Conservation (phyloP, 2,113 vertebrate genomes). For the Oophaga pumilio region DNA sequence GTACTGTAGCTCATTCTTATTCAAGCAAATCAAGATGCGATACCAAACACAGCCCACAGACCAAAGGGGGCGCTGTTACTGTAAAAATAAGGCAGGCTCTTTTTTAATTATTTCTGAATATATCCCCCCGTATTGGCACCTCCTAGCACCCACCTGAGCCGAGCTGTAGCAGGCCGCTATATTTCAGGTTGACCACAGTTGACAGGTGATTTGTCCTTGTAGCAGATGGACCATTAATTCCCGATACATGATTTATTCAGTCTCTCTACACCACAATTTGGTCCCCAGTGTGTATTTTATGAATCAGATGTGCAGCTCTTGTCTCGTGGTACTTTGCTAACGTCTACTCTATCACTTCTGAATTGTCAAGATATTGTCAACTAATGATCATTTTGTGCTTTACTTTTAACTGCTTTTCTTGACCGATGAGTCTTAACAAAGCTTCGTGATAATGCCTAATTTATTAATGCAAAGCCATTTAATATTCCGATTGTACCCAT, state of each 20-base stretch:
- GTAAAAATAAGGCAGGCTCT: no score
- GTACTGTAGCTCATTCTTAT: neutral
- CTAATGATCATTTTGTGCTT: conserved; percentile 34
- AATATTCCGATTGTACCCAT: conserved; percentile 24
- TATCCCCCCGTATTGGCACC: no score
- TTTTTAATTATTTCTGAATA: no score
- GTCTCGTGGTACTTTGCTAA: conserved; percentile 30
- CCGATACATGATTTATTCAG: neutral
- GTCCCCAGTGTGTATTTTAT: neutral
- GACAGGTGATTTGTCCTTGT: neutral
- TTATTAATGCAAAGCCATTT: conserved; percentile 12
- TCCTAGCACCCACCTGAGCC: neutral
- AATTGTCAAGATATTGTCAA: conserved; percentile 17
- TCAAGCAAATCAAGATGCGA: neutral
- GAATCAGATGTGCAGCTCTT: conserved; percentile 33
- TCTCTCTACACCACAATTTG: neutral
- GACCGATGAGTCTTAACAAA: conserved; percentile 34
- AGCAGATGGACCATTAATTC: neutral
- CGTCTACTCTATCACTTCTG: conserved; percentile 7
- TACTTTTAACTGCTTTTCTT: conserved; percentile 34
- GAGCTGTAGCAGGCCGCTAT: neutral
- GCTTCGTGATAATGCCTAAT: conserved; percentile 7
- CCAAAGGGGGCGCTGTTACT: no score
- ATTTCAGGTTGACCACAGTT: neutral
- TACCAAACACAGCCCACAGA: neutral